Evolutionary conservation across 2,888 invertebrate genomes (phyloP).

Genomic region (Microdon myrmicae): DNA sequence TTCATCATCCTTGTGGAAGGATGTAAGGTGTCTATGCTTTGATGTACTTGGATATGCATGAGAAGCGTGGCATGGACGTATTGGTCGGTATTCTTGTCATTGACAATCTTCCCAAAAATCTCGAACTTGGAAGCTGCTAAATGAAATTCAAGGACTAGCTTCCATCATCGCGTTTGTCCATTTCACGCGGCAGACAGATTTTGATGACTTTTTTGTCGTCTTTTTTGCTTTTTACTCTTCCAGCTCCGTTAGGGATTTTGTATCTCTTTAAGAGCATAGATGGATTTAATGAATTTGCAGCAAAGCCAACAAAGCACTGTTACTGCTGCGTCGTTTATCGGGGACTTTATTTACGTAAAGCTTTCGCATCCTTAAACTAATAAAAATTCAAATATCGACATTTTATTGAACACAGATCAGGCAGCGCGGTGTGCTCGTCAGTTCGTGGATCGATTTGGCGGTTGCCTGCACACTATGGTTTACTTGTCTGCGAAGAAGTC

Average conservation of each 20-base stretch:
- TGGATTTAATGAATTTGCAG: constrained; percentile 35
- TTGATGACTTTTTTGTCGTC: not conserved
- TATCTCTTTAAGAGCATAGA: constrained; percentile 21
- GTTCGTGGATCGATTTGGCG: too few relatives aligned
- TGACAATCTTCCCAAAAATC: constrained; percentile 29
- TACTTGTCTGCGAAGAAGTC: not conserved
- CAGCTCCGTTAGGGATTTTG: constrained; percentile 13
- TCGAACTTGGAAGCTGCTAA: constrained; percentile 21
- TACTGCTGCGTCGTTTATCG: too few relatives aligned
- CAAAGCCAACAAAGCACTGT: constrained; percentile 1
- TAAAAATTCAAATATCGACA: constrained; percentile 27
- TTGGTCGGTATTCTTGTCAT: constrained; percentile 15
- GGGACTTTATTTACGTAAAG: too few relatives aligned
- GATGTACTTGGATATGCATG: too few relatives aligned
- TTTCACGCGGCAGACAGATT: constrained; percentile 5
- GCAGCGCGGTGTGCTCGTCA: too few relatives aligned
- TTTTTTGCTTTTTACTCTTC: constrained; percentile 4
- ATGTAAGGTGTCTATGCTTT: too few relatives aligned
- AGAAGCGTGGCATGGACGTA: constrained; percentile 1
- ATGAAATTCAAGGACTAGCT: constrained; percentile 23
- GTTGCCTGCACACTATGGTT: too few relatives aligned
- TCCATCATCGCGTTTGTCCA: constrained; percentile 27
- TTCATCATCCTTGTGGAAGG: too few relatives aligned
- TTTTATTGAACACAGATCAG: constrained; percentile 5
- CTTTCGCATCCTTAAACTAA: constrained; percentile 17